Percentiles rank a stretch among this genome's conserved stretches.
Evolutionary conservation across 2,888 invertebrate species (phyloP).

Genomic region (Tenthredo mesomela): DNA sequence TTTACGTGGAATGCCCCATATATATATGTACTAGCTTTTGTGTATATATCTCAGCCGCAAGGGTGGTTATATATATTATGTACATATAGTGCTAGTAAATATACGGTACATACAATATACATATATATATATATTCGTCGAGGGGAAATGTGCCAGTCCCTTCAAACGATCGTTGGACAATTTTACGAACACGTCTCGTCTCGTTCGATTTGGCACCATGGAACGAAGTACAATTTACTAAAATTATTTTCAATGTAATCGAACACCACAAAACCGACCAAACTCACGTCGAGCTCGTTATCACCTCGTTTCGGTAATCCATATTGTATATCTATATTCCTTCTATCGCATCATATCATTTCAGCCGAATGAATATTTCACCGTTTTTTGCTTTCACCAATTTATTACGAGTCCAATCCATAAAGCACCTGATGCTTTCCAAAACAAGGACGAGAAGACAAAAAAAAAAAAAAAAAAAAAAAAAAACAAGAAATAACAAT

Average conservation of each 20-base stretch:
- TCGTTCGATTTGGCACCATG: neutral
- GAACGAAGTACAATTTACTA: neutral
- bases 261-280: neutral
- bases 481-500: no score
- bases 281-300: neutral
- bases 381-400: neutral
- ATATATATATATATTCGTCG: neutral
- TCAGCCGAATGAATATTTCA: no score
- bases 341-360: neutral
- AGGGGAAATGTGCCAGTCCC: conserved; percentile 16
- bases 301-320: conserved; percentile 7
- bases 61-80: neutral
- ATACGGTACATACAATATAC: neutral
- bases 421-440: neutral
- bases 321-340: neutral
- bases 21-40: neutral
- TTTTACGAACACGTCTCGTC: conserved; percentile 31
- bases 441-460: no score
- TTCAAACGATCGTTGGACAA: conserved; percentile 22
- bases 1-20: neutral
- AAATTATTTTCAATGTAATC: conserved; percentile 12
- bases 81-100: neutral
- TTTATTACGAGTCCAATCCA: neutral
- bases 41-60: neutral
- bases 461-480: neutral